Evolutionary conservation across 2,888 invertebrate species (phyloP), one percentile per base, ranked within the genome.

Genomic region (Gnatocerus cornutus): DNA sequence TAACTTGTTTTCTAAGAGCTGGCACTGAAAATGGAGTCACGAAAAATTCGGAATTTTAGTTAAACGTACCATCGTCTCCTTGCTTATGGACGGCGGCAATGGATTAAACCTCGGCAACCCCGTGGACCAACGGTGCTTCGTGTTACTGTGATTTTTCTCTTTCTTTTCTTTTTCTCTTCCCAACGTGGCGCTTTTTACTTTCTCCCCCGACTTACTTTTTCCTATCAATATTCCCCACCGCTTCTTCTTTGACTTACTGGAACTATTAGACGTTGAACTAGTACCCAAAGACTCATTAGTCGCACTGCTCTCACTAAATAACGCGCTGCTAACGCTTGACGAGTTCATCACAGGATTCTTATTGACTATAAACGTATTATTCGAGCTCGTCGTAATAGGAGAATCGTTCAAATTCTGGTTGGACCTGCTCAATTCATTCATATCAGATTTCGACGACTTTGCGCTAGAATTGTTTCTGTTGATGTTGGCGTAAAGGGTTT

Each of bases 81-180:
- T 93, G 79, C 92, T 92, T 79, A 92, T 92, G 53, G 91, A 91
- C 0, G 92, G 91, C 21, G 93, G 92, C 66, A 93, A 84, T 3
- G 93, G 92, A 80, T 91, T 90, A 39, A 90, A 87, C 77, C 91
- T 89, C 10, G 91, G 91, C 73, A 91, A 85, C 0, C 91, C 92
- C 0, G 92, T 92, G 0, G 92, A 92, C 92, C 92, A 92, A 45
- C 92, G 84, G 79, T 91, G 89, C 75, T 88, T 87, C 66, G 87
- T 84, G 77, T 89, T 88, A 9, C 87, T 85, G 76, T 81, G 81
- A 69, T 86, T 83, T 75, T 86, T 83, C 74, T 84, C 85, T 76
- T 86, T 86, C 68, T 87, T 87, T n/a, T 87, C 87, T 73, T 89
- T 87, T 71, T 91, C 91, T 69, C 92, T 86, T 0, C 92, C 92